These are phyloP conservation scores for Colistium nudipinnis DNA, from an alignment of 2,113 vertebrate species.

Conservation along the genomic window DNA sequence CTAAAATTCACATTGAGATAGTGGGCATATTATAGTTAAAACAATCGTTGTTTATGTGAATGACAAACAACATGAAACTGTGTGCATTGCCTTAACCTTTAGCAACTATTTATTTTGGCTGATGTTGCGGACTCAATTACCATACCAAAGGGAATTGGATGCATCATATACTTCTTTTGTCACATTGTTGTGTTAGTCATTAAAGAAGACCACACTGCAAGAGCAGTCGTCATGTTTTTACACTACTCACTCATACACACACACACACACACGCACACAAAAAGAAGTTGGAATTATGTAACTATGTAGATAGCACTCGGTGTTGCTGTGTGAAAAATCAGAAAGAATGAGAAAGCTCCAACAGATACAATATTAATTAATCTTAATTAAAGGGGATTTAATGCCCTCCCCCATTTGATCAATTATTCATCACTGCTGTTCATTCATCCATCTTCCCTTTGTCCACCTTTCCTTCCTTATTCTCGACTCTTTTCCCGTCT, in stretches of 20 bases:
- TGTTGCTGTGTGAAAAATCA: not conserved
- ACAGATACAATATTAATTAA: not conserved
- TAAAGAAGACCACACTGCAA: not conserved
- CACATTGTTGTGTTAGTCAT: not conserved
- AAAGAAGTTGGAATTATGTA: not conserved
- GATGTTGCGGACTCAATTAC: not conserved
- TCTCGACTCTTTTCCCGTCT: not conserved
- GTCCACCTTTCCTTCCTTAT: not conserved
- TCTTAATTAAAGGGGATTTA: not conserved
- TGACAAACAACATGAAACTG: not conserved
- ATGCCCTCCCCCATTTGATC: not conserved
- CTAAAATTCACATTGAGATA: no score
- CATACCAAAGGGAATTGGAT: not conserved
- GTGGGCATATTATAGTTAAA: not conserved
- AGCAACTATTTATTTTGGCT: not conserved
- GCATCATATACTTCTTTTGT: not conserved
- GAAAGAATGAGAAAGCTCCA: not conserved
- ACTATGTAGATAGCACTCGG: not conserved
- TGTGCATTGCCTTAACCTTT: not conserved
- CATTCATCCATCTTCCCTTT: not conserved
- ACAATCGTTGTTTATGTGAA: not conserved
- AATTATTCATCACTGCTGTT: constrained; percentile 3
- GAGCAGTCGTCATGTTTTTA: not conserved
- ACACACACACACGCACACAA: no score
- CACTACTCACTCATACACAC: no score